Evolutionary conservation across 2,113 vertebrate species (phyloP).

Genomic region (Verasper variegatus): DNA sequence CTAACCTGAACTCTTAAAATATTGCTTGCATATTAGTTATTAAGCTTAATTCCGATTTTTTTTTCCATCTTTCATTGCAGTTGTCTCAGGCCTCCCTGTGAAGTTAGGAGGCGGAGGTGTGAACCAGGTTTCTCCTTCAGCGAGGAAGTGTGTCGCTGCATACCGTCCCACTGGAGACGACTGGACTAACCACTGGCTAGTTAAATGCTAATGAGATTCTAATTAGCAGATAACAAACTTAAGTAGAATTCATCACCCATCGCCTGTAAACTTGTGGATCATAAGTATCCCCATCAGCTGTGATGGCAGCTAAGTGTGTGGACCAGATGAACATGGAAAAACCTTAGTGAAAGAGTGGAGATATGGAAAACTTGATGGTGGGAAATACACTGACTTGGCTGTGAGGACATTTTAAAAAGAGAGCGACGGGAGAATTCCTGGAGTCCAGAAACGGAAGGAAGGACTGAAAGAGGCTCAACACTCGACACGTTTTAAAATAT

Average conservation of each 20-base stretch:
- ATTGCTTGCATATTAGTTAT: not conserved
- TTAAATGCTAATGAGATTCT: not conserved
- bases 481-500: conserved; percentile 57
- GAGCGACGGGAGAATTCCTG: not conserved
- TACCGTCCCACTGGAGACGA: conserved; percentile 94
- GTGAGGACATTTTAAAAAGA: conserved; percentile 40
- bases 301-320: conserved; percentile 49
- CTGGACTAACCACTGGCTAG: conserved; percentile 67
- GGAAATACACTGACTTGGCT: conserved; percentile 59
- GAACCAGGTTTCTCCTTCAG: conserved; percentile 90
- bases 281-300: conserved; percentile 39
- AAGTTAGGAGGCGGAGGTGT: conserved; percentile 86
- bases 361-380: conserved; percentile 31
- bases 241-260: conserved; percentile 3
- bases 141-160: conserved; percentile 95
- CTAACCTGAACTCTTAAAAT: not conserved
- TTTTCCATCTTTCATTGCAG: conserved; percentile 69
- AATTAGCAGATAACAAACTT: conserved; percentile 15
- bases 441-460: conserved; percentile 9
- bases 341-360: conserved; percentile 18
- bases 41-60: not conserved
- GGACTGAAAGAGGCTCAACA: conserved; percentile 69
- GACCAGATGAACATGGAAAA: conserved; percentile 26
- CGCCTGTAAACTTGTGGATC: conserved; percentile 37
- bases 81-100: conserved; percentile 90